phyloP scores from a whole-genome alignment of 30 jellyfish, hydroid and myxozoan species.

The Aurelia sp. region DNA sequence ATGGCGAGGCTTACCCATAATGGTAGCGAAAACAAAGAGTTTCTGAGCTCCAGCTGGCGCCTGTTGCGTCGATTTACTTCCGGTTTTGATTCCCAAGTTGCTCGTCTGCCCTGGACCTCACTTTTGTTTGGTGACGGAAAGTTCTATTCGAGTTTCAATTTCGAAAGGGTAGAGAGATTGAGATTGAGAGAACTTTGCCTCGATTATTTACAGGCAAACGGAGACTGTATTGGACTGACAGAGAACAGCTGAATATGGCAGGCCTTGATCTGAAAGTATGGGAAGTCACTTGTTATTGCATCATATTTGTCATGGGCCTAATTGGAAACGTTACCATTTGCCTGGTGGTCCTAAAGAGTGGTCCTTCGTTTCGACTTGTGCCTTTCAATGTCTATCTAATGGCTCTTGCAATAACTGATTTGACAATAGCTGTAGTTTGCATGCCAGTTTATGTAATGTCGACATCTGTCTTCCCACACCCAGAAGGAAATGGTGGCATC shows the following conservation, averaged over 20 bases:
- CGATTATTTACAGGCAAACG: no score
- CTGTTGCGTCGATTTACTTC: no score
- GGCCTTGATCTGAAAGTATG: conserved; percentile 35
- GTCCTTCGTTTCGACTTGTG: conserved; percentile 43
- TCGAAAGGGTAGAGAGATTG: no score
- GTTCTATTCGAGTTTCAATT: no score
- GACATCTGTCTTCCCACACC: conserved; percentile 69
- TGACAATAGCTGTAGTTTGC: conserved; percentile 40
- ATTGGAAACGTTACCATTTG: conserved; percentile 70
- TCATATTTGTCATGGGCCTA: conserved; percentile 62
- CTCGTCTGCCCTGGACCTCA: no score
- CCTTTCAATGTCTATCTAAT: conserved; percentile 72
- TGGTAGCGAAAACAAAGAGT: no score
- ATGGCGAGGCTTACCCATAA: no score
- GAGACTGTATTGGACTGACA: no score
- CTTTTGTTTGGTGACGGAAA: no score
- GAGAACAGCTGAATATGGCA: not conserved
- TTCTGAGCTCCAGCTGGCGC: no score
- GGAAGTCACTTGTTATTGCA: conserved; percentile 74
- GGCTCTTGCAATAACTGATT: conserved; percentile 76
- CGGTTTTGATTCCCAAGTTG: no score
- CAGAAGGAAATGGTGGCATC: conserved; percentile 61
- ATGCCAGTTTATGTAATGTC: conserved; percentile 72
- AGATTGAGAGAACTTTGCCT: no score
- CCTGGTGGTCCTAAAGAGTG: conserved; percentile 46